Conservation (phyloP, 2,888 invertebrate genomes). For the Lycophotia porphyrea region DNA sequence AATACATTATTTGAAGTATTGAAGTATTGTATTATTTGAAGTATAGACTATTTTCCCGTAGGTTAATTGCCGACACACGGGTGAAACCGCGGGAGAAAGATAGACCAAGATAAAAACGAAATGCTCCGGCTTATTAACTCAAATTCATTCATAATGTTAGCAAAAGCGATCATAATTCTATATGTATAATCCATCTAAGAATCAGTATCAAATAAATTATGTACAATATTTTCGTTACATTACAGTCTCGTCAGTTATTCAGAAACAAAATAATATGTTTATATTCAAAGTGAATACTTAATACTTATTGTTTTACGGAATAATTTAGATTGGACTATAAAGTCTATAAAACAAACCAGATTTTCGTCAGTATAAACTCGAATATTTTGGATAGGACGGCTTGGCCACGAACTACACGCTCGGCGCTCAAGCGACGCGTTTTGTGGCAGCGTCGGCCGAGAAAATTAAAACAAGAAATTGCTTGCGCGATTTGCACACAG, state of each 20-base stretch:
- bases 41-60: too few species aligned
- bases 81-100: neutral
- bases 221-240: constrained; percentile 44
- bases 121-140: constrained; percentile 10
- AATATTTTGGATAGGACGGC: neutral
- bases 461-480: neutral
- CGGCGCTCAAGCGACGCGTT: neutral
- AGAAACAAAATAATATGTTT: constrained; percentile 29
- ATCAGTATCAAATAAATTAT: constrained; percentile 28
- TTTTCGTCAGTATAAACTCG: constrained; percentile 4
- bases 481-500: neutral
- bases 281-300: constrained; percentile 37
- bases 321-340: constrained; percentile 16
- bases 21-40: too few species aligned
- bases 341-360: constrained; percentile 9
- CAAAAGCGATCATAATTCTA: constrained; percentile 25
- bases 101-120: constrained; percentile 10
- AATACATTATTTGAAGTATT: too few species aligned
- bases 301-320: constrained; percentile 24
- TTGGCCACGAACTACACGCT: neutral
- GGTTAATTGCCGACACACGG: neutral
- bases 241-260: constrained; percentile 31
- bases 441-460: neutral
- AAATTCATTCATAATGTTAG: constrained; percentile 32
- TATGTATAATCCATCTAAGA: constrained; percentile 21